Evolutionary conservation across 2,797 vertebrate genomes (phyloP).

Genomic region (Ceyx erithaca): DNA sequence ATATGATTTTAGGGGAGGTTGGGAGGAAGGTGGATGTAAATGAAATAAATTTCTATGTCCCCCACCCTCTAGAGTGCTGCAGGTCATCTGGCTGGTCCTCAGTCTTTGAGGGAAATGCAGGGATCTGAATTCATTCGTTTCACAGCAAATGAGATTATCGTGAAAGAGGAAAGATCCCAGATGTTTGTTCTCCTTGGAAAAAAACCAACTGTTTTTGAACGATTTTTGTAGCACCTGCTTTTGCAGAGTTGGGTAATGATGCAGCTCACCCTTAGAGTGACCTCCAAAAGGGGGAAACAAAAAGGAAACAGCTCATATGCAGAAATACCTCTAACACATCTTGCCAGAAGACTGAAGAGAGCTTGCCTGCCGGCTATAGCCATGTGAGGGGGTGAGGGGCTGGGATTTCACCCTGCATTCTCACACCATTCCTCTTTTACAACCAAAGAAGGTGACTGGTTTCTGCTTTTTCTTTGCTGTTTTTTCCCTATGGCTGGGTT

Average conservation of each 20-base stretch:
- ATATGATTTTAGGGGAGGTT: background rate
- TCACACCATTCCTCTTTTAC: constrained; percentile 70
- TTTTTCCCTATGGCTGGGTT: constrained; percentile 50
- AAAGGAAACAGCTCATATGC: constrained; percentile 29
- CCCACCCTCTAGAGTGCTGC: background rate
- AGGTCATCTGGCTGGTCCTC: background rate
- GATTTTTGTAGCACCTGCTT: constrained; percentile 47
- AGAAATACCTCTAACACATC: constrained; percentile 28
- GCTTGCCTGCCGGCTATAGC: background rate
- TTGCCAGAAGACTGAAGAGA: background rate
- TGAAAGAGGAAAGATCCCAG: constrained; percentile 8
- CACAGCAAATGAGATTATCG: constrained; percentile 7
- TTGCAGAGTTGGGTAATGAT: background rate
- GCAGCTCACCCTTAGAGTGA: constrained; percentile 31
- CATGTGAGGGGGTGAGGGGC: background rate
- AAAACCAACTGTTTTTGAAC: background rate
- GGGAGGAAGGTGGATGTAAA: background rate
- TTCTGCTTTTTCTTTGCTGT: constrained; percentile 62
- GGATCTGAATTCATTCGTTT: background rate
- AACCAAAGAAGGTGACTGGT: constrained; percentile 57
- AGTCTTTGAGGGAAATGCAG: background rate
- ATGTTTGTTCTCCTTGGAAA: background rate
- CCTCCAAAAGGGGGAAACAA: background rate
- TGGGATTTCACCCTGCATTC: constrained; percentile 27
- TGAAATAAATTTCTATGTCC: background rate